Base-by-base conservation (phyloP, 2,888 invertebrate species). In the Luffia ferchaultella region DNA sequence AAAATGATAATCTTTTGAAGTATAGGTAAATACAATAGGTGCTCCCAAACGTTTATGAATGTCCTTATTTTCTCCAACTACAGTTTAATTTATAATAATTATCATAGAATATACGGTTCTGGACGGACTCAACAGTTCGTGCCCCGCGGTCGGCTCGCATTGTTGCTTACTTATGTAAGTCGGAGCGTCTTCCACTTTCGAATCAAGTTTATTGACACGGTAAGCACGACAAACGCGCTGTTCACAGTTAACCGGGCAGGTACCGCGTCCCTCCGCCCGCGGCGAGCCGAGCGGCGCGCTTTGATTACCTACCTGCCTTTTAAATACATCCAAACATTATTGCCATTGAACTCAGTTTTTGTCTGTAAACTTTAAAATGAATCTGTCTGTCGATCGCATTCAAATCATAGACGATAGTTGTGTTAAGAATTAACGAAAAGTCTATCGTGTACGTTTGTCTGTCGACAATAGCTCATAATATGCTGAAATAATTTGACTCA, bases 191-290 rank as follows among this genome's bases (percentile, higher is more conserved):
- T 82, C 83, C 70, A 82, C 83, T 83, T 83, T 83, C 83, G 80
- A 83, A 83, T 80, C 77, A 80, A 78, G 83, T 83, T 83, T 83
- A 83, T 83, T 82, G 83, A 83, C 83, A 80, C 78, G 78, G 70
- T 76, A 73, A 74, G 75, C 74, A 74, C 79, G 78, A 79, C 79
- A 79, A 79, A 79, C 70, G 75, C 70, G 68, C 65, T 68, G 67
- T 74, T 76, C 76, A 79, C 82, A 78, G 80, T 79, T 82, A 79
- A 76, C 70, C 67, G 58, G 57, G 65, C 68, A 49, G 49, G 43
- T 43, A 43, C 44, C n/a, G 3, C 30, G 30, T 12, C 30, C 5
- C 30, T 12, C 5, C 30, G 30, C 30, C 30, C 30, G 30, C 30
- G 30, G 5, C 30, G 30, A 3, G 30, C 30, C 5, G 5, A 7